phyloP scores from a whole-genome alignment of 92 coral and sea anemone genomes.

The Palythoa caribaeorum region DNA sequence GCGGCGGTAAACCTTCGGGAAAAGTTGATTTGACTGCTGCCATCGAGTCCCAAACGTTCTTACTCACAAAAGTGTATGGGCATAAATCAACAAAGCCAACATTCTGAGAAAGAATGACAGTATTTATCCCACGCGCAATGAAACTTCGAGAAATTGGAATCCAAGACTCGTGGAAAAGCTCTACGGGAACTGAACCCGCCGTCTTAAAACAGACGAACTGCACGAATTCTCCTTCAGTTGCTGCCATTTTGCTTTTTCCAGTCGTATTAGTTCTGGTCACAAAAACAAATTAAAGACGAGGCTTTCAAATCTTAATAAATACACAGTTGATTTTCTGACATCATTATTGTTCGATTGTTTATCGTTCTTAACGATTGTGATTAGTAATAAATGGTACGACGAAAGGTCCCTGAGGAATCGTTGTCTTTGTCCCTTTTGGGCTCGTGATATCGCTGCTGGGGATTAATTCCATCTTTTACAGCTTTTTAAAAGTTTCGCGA shows the following conservation, averaged over 20 bases:
- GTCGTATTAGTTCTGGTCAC: background rate
- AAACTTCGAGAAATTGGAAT: conserved; percentile 73
- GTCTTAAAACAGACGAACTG: conserved; percentile 91
- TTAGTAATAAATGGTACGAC: background rate
- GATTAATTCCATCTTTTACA: background rate
- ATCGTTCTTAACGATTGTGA: conserved; percentile 4
- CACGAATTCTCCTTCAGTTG: conserved; percentile 62
- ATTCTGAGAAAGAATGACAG: conserved; percentile 80
- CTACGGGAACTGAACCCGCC: conserved; percentile 70
- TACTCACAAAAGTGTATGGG: conserved; percentile 77
- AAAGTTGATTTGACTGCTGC: conserved; percentile 79
- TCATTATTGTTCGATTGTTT: conserved; percentile 35
- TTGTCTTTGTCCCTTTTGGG: background rate
- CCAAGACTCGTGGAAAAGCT: conserved; percentile 96
- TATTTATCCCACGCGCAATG: conserved; percentile 80
- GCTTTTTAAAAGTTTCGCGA: background rate
- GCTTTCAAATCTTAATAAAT: background rate
- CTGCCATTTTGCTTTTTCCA: conserved; percentile 17
- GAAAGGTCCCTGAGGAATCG: background rate
- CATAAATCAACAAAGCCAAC: conserved; percentile 63
- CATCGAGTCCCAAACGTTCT: conserved; percentile 88
- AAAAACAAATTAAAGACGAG: no score
- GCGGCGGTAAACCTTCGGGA: conserved; percentile 81
- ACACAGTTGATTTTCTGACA: conserved; percentile 1
- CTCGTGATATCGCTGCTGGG: background rate